Evolutionary conservation across 1,140 invertebrate species (phyloP).

Genomic region (Leptopilina boulardi): DNA sequence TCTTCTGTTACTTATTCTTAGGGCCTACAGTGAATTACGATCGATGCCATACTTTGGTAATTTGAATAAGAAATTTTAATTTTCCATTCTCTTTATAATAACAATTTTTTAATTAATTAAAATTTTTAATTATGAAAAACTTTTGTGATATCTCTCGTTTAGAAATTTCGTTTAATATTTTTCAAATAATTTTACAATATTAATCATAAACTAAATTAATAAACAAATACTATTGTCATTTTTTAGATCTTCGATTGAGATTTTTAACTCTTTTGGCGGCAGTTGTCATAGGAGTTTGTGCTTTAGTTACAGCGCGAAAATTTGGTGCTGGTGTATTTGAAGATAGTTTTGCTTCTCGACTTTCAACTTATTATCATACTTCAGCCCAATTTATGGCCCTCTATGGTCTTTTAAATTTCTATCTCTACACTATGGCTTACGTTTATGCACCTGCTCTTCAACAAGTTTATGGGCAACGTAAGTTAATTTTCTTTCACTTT

Average conservation of each 20-base stretch:
- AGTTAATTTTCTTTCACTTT: conserved; percentile 46
- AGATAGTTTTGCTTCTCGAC: conserved; percentile 94
- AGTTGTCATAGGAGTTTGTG: conserved; percentile 87
- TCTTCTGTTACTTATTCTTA: conserved; percentile 88
- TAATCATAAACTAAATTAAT: no score
- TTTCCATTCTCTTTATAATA: no score
- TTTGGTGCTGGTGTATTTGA: conserved; percentile 93
- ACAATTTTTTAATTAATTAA: no score
- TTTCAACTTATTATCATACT: conserved; percentile 91
- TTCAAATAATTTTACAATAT: conserved; percentile 18
- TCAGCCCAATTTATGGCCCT: conserved; percentile 96
- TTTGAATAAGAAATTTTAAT: conserved; percentile 40
- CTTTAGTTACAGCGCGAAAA: conserved; percentile 86
- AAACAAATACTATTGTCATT: no score
- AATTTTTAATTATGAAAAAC: no score
- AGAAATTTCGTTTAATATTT: conserved; percentile 62
- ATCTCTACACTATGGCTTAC: conserved; percentile 95
- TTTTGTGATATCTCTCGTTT: conserved; percentile 92
- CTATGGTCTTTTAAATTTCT: conserved; percentile 96
- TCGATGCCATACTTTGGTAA: conserved; percentile 98
- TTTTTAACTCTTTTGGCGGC: conserved; percentile 92
- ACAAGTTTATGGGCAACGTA: conserved; percentile 86
- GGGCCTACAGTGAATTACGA: conserved; percentile 94
- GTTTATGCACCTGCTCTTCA: conserved; percentile 92
- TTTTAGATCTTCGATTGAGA: conserved; percentile 91